phyloP scores from a whole-genome alignment of 2,888 invertebrate genomes.

The Zele albiditarsus region DNA sequence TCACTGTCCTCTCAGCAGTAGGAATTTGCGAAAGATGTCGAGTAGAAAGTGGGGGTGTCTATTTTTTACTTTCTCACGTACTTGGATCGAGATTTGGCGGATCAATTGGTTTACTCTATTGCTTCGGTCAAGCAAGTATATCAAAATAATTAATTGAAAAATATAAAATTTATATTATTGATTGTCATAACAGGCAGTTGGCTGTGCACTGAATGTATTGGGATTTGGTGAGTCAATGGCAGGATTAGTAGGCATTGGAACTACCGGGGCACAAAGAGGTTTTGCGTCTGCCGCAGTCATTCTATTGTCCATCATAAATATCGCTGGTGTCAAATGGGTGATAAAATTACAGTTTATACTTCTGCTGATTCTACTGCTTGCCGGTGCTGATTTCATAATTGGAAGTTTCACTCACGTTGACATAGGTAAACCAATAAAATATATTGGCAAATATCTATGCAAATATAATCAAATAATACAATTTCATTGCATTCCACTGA shows the following conservation, averaged over 20 bases:
- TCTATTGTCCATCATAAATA: conserved; percentile 90
- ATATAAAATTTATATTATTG: conserved; percentile 7
- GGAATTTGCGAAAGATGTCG: conserved; percentile 97
- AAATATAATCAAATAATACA: background rate
- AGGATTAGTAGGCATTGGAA: conserved; percentile 83
- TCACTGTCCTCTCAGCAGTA: conserved; percentile 95
- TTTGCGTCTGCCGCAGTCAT: conserved; percentile 92
- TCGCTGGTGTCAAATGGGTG: conserved; percentile 98
- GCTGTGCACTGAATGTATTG: conserved; percentile 95
- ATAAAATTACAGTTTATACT: conserved; percentile 94
- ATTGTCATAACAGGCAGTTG: conserved; percentile 82
- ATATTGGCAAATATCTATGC: background rate
- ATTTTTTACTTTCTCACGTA: conserved; percentile 95
- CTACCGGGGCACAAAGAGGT: conserved; percentile 87
- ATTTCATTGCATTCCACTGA: too few species aligned
- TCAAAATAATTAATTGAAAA: conserved; percentile 37
- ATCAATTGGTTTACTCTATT: conserved; percentile 93
- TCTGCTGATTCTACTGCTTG: conserved; percentile 87
- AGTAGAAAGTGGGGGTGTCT: conserved; percentile 97
- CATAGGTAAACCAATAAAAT: conserved; percentile 75
- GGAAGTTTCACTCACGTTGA: conserved; percentile 90
- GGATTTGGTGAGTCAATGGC: conserved; percentile 98
- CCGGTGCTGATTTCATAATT: conserved; percentile 94
- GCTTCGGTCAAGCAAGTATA: conserved; percentile 90
- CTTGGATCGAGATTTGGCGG: conserved; percentile 95